Evolutionary conservation across 2,113 vertebrate genomes (phyloP).

Genomic region (Malurus alboscapulatus): DNA sequence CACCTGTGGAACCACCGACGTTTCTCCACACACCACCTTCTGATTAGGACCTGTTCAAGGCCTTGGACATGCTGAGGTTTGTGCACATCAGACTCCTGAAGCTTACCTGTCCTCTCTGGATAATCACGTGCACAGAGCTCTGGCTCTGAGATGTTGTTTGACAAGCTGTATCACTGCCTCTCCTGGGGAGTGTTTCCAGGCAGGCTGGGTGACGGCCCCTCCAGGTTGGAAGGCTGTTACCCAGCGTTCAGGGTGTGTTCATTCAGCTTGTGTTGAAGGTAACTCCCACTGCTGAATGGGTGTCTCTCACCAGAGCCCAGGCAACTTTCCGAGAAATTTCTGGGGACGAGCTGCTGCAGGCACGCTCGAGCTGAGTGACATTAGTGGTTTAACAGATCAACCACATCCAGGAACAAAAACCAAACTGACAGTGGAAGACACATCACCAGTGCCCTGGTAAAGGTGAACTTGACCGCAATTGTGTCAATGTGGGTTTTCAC

Average conservation of each 20-base stretch:
- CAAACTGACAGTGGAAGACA: not conserved
- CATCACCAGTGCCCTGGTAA: not conserved
- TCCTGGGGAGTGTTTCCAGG: not conserved
- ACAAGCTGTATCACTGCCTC: not conserved
- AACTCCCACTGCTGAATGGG: not conserved
- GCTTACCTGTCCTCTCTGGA: not conserved
- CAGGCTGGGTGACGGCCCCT: not conserved
- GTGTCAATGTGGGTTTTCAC: not conserved
- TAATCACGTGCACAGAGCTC: not conserved
- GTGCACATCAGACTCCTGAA: not conserved
- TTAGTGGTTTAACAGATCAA: not conserved
- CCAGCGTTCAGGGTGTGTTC: fast-evolving
- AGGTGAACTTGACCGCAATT: not conserved
- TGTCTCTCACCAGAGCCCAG: not conserved
- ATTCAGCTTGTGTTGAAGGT: not conserved
- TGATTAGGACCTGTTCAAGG: not conserved
- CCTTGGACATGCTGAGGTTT: not conserved
- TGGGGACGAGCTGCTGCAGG: not conserved
- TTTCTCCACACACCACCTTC: too few species aligned
- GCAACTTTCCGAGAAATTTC: fast-evolving
- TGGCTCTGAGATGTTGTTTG: not conserved
- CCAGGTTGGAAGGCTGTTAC: not conserved
- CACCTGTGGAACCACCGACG: not conserved
- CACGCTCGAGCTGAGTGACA: fast-evolving
- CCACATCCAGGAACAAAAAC: not conserved